These are phyloP conservation scores for Morelia viridis DNA, from an alignment of 2,797 vertebrate genomes.

Conservation along the genomic window DNA sequence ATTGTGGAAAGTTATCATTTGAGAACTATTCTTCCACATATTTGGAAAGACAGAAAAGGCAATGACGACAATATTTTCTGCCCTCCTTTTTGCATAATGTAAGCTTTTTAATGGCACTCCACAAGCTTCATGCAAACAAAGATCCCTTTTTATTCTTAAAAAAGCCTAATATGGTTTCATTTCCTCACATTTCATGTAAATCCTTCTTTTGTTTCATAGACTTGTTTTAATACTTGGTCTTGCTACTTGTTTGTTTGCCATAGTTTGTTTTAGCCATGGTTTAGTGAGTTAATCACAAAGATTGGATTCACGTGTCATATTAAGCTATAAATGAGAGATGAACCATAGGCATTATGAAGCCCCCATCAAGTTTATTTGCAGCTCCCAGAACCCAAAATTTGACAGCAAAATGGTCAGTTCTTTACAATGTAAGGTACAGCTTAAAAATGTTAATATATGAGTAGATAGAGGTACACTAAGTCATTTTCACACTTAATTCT, in stretches of 20 bases:
- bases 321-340: too few relatives aligned
- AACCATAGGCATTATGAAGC: too few relatives aligned
- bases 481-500: neutral
- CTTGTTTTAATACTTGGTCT: constrained; percentile 18
- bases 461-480: neutral
- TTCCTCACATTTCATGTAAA: neutral
- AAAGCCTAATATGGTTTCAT: neutral
- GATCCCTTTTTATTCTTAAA: neutral
- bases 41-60: neutral
- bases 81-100: neutral
- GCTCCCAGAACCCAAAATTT: too few relatives aligned
- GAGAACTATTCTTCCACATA: neutral
- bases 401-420: too few relatives aligned
- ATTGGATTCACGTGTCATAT: too few relatives aligned
- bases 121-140: neutral
- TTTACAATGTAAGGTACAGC: too few relatives aligned
- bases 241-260: too few relatives aligned
- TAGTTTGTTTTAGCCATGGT: too few relatives aligned
- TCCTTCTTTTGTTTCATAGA: neutral
- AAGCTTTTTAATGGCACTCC: neutral
- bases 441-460: too few relatives aligned
- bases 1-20: neutral
- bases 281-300: too few relatives aligned
- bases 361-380: too few relatives aligned
- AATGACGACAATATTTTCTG: neutral